Evolutionary conservation across 2,888 invertebrate species (phyloP), one percentile per base, ranked within the genome.

Genomic region (Koerneria pararmatus): DNA sequence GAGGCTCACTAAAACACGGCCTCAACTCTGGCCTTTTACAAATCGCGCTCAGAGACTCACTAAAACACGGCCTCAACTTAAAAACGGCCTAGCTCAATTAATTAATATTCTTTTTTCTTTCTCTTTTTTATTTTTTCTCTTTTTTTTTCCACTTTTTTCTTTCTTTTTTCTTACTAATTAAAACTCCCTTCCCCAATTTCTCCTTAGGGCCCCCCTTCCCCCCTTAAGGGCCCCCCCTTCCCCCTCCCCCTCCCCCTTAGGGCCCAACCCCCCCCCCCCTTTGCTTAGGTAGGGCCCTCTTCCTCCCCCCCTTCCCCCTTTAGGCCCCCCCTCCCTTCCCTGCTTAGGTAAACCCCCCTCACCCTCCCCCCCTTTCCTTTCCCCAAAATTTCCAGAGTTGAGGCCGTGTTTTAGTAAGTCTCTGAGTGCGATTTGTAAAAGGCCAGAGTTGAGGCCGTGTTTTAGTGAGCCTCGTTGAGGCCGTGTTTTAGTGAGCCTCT

Each of bases 261-360:
- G 22, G 27, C 51, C 1, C 49, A 5, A n/a, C 15, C 37, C 29
- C 53, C 22, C 24, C 35, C 49, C 3, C 48, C 24, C 19, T 58
- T 57, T 34, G 53, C 53, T 31, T 53, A 27, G 19, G 29, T 22
- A 49, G n/a, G n/a, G 31, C 54, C n/a, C 54, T 22, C 54, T 29
- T 51, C 54, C 3, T 35, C n/a, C 56, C 46, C 46, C 46, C 46
- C 19, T 11, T 46, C 46, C 19, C 46, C 46, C 46, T 46, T 19
- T 46, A 15, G 46, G n/a, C 19, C 46, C 46, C 34, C 49, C 34
- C 32, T 48, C 60, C 60, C 49, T 31, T 48, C 60, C 32, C 60
- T 48, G 27, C 11, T 32, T 3, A 6, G 5, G 24, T 5, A 27
- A 22, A 15, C n/a, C 6, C 31, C 22, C 19, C 35, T 32, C 48